Evolutionary conservation across 1,140 invertebrate genomes (phyloP), one percentile per base, ranked within the genome.

Genomic region (Drosophila mauritiana): DNA sequence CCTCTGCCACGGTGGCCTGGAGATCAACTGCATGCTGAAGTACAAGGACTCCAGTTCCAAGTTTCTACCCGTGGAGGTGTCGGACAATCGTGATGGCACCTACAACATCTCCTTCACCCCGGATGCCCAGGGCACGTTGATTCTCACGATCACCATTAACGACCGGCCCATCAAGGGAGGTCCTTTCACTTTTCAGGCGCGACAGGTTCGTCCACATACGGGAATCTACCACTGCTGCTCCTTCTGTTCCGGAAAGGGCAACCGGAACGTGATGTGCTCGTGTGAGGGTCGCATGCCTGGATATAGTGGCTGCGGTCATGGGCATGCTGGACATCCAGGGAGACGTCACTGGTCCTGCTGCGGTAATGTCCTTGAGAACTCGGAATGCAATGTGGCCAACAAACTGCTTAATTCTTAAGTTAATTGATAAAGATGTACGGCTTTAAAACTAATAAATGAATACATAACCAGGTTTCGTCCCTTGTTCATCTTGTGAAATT

Each of bases 291-390:
- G 92, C 36, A 97, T 97, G 96, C 68, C 90, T 81, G 96, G 96
- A 17, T 97, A 96, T 78, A 94, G 93, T 90, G 96, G 96, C 79
- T 97, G 96, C 86, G 96, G 96, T 0, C 96, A 97, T 93, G 96
- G 96, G 17, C 96, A 97, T 89, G 92, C 93, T 43, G 96, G 96
- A 22, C 96, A 96, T 93, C 96, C 96, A 13, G 96, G 96, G 40
- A 92, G 94, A 57, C 93, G 95, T 40, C 96, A 97, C 92, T 97
- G 96, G 96, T 96, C 96, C n/a, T 97, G 96, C 79, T 97, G 96
- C 91, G 96, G 95, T 56, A 94, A 93, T 91, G 93, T 94, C 27
- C 80, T 94, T 27, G 93, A 95, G 77, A 93, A 94, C 80, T 94
- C 94, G 3, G 93, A 94, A 78, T 94, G 94, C 54, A 85, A 57